Percentiles rank a stretch among this genome's conserved stretches.
Conservation (phyloP, 2,113 vertebrate species). For the Psettodes erumei region DNA sequence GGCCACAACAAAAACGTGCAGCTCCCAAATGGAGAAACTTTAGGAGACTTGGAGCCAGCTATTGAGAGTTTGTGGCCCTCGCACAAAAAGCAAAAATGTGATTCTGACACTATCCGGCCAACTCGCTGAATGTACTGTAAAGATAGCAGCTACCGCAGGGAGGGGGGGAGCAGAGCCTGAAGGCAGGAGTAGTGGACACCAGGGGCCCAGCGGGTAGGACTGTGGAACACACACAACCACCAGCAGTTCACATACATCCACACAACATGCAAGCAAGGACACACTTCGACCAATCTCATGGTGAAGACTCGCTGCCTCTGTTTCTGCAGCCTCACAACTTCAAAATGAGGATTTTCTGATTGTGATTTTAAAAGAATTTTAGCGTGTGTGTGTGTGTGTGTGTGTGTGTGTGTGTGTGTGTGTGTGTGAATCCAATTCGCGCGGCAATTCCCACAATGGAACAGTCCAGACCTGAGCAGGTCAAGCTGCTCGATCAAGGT, state of each 20-base stretch:
- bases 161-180: slow-evolving; percentile 44
- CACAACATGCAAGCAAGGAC: slow-evolving; percentile 9
- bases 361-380: not conserved
- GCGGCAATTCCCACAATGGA: too few relatives aligned
- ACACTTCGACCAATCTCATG: not conserved
- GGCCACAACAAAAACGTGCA: slow-evolving; percentile 69
- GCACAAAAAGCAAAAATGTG: slow-evolving; percentile 53
- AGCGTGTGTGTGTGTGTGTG: too few relatives aligned
- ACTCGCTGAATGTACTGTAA: slow-evolving; percentile 59
- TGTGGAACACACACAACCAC: slow-evolving; percentile 36
- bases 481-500: slow-evolving; percentile 12
- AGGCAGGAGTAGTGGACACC: slow-evolving; percentile 51
- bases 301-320: not conserved
- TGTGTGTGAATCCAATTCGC: too few relatives aligned
- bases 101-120: slow-evolving; percentile 60
- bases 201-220: slow-evolving; percentile 48
- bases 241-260: slow-evolving; percentile 21
- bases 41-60: slow-evolving; percentile 56
- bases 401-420: too few relatives aligned
- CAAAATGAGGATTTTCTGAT: slow-evolving; percentile 5
- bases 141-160: slow-evolving; percentile 64
- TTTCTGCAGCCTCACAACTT: slow-evolving; percentile 27
- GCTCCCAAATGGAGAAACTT: slow-evolving; percentile 67
- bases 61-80: slow-evolving; percentile 48
- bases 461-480: too few relatives aligned